phyloP scores from a whole-genome alignment of 1,140 invertebrate genomes.

The Magallana angulata region DNA sequence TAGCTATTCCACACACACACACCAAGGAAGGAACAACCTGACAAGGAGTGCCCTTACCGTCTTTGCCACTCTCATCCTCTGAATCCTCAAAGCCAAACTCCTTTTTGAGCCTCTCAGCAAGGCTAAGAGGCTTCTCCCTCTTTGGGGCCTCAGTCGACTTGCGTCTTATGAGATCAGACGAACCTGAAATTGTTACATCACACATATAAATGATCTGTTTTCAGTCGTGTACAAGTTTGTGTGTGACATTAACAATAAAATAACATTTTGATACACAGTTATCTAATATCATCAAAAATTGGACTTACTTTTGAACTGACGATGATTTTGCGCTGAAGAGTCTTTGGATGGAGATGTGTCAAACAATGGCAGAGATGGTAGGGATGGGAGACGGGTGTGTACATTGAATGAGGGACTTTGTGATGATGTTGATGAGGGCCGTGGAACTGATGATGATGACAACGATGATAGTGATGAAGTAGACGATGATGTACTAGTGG shows the following conservation, averaged over 20 bases:
- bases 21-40: neutral
- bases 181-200: slow-evolving; percentile 39
- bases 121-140: slow-evolving; percentile 78
- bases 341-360: slow-evolving; percentile 54
- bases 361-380: slow-evolving; percentile 68
- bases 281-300: too few species aligned
- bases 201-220: too few species aligned
- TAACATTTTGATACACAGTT: too few species aligned
- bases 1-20: neutral
- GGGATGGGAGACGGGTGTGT: slow-evolving; percentile 57
- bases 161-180: slow-evolving; percentile 54
- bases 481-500: slow-evolving; percentile 35
- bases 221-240: too few species aligned
- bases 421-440: slow-evolving; percentile 43
- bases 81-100: slow-evolving; percentile 88
- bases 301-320: slow-evolving; percentile 58
- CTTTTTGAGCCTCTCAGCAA: slow-evolving; percentile 86
- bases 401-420: slow-evolving; percentile 36
- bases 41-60: slow-evolving; percentile 42
- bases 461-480: slow-evolving; percentile 41
- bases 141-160: slow-evolving; percentile 47
- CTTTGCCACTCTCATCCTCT: slow-evolving; percentile 82
- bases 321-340: slow-evolving; percentile 32
- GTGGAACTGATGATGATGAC: slow-evolving; percentile 40
- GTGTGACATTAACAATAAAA: too few species aligned